Conservation (phyloP, 2,797 vertebrate species). For the Picus viridis region DNA sequence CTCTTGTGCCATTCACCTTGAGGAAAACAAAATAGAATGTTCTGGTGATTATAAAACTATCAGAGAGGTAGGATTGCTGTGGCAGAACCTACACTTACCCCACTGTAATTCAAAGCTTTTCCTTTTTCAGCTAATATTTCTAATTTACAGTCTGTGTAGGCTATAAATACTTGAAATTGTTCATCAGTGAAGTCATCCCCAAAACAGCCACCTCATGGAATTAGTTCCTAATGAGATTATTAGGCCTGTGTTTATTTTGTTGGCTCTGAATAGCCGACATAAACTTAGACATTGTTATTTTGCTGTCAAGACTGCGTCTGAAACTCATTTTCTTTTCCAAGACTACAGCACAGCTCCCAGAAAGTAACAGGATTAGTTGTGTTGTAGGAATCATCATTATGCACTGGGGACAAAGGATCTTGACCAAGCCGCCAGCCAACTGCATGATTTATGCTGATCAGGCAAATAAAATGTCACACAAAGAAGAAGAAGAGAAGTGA, state of each 20-base stretch:
- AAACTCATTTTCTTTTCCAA: constrained; percentile 16
- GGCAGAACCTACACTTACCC: not conserved
- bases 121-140: constrained; percentile 15
- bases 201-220: not conserved
- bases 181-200: constrained; percentile 35
- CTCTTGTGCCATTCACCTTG: constrained; percentile 38
- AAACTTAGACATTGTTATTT: constrained; percentile 37
- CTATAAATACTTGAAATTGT: constrained; percentile 37
- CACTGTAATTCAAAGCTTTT: not conserved
- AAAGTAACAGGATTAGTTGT: not conserved
- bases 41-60: constrained; percentile 32
- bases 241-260: constrained; percentile 40
- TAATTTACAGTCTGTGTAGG: not conserved
- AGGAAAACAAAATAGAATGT: not conserved
- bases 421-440: not conserved
- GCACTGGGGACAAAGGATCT: not conserved
- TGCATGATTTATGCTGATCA: not conserved
- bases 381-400: not conserved
- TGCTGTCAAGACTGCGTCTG: constrained; percentile 30
- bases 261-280: not conserved
- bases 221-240: constrained; percentile 53
- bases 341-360: not conserved
- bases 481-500: not conserved
- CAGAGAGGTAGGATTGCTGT: constrained; percentile 5
- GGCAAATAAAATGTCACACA: not conserved